Evolutionary conservation across 2,888 invertebrate species (phyloP), one percentile per base, ranked within the genome.

Genomic region (Leptogaster cylindrica): DNA sequence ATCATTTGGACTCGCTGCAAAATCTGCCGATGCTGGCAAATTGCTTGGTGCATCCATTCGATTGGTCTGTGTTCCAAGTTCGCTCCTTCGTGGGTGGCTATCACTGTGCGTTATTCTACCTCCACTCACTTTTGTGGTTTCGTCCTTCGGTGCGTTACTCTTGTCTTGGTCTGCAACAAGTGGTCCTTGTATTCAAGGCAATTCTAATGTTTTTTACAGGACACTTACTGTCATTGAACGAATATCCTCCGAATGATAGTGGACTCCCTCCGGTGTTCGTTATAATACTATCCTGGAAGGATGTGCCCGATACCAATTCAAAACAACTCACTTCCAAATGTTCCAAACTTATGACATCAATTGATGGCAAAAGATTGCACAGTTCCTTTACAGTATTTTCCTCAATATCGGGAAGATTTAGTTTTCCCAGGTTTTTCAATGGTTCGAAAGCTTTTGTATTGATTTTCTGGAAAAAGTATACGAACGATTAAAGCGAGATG

Each of bases 321-420:
- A 73, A 81, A 71, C 81, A 81, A 70, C 81, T 81, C 12, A 81
- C 72, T 72, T 79, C 78, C 67, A 78, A 81, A 64, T 74, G 74
- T 58, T 75, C 76, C 28, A 79, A 77, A 66, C 76, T 78, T 50
- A 81, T 79, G 48, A 76, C 76, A 69, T 81, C 81, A 65, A 81
- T 81, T 36, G 77, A 74, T 71, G 74, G 74, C 14, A 81, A 72
- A 20, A 77, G 71, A 64, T 77, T 77, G 70, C 81, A 81, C 36
- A 81, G 75, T 20, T 78, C 76, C 66, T 75, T 74, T 28, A 78
- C 75, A 46, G 74, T 75, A 2, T 69, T 61, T 68, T 76, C 73
- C 46, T 78, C 75, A 72, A 80, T 71, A 65, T 80, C 77, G 16
- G 80, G 78, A 70, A 81, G 71, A 73, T 76, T 77, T 31, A 82